A percentile compares a stretch with the other conserved stretches of the same genome.
Evolutionary conservation across 2,888 invertebrate species (phyloP).

Genomic region (Yponomeuta evonymella): DNA sequence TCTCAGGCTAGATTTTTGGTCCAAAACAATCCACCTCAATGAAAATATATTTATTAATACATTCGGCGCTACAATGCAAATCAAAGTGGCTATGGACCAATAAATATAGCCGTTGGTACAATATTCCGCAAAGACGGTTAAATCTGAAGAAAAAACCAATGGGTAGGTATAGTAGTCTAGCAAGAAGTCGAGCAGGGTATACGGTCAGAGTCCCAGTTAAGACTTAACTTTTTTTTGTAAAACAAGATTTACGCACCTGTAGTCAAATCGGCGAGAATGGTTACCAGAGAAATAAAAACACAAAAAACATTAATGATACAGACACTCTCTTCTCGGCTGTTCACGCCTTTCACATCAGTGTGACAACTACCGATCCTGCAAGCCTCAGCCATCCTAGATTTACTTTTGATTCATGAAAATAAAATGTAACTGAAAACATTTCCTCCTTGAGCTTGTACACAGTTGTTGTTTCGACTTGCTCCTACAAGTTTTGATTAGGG

Average conservation of each 20-base stretch:
- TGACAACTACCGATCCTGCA: slow-evolving; percentile 54
- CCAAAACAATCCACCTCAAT: slow-evolving; percentile 74
- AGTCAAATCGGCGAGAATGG: slow-evolving; percentile 75
- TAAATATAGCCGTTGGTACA: slow-evolving; percentile 69
- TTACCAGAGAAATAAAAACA: slow-evolving; percentile 74
- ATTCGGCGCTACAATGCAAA: slow-evolving; percentile 74
- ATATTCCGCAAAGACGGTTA: slow-evolving; percentile 74
- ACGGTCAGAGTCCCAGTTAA: not conserved
- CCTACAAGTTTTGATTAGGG: not conserved
- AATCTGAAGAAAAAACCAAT: slow-evolving; percentile 56
- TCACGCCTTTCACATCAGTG: slow-evolving; percentile 47
- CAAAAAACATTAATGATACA: slow-evolving; percentile 70
- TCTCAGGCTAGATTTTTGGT: slow-evolving; percentile 56
- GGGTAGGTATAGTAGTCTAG: not conserved
- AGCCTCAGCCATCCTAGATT: slow-evolving; percentile 57
- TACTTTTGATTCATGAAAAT: slow-evolving; percentile 1
- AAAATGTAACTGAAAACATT: slow-evolving; percentile 1
- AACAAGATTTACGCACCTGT: slow-evolving; percentile 59
- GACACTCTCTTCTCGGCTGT: slow-evolving; percentile 63
- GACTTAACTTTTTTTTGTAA: not conserved
- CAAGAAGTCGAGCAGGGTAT: not conserved
- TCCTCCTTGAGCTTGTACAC: not conserved
- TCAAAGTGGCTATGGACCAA: slow-evolving; percentile 74
- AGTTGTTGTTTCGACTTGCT: slow-evolving; percentile 6
- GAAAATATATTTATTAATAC: slow-evolving; percentile 77